Evolutionary conservation across 2,113 vertebrate genomes (phyloP).

Genomic region (Anarrhichthys ocellatus): DNA sequence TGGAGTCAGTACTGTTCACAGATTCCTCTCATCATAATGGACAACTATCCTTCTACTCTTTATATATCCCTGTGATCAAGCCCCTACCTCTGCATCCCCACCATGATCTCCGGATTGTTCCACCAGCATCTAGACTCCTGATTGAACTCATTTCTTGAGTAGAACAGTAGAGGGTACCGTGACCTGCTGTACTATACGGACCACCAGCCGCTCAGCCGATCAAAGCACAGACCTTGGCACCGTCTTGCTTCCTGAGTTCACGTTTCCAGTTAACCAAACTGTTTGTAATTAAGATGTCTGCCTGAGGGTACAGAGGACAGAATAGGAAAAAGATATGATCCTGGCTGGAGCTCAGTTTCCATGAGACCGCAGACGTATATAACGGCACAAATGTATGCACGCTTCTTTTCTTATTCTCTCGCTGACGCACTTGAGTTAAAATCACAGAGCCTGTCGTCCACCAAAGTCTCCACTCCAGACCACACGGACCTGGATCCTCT

Average conservation of each 20-base stretch:
- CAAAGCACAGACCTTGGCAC: conserved; percentile 68
- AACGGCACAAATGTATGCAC: conserved; percentile 43
- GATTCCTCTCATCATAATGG: too few species aligned
- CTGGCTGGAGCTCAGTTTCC: conserved; percentile 32
- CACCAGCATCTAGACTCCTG: conserved; percentile 22
- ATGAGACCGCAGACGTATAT: conserved; percentile 35
- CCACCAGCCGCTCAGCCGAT: conserved; percentile 64
- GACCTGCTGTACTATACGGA: conserved; percentile 26
- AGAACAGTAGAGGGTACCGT: conserved; percentile 28
- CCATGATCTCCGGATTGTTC: background rate
- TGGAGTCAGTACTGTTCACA: background rate
- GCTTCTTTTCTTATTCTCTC: conserved; percentile 39
- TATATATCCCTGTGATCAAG: background rate
- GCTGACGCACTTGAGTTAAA: conserved; percentile 18
- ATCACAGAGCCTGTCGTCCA: conserved; percentile 7
- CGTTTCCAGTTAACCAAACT: conserved; percentile 70
- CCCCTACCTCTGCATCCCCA: background rate
- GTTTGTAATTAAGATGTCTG: conserved; percentile 66
- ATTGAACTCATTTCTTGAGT: conserved; percentile 47
- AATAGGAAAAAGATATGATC: conserved; percentile 19
- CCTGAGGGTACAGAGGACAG: conserved; percentile 42
- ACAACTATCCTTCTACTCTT: background rate
- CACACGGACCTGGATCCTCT: conserved; percentile 49
- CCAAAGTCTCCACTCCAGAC: conserved; percentile 51
- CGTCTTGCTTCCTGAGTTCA: conserved; percentile 66